Evolutionary conservation across 2,888 invertebrate species (phyloP), one percentile per base, ranked within the genome.

Genomic region (Drosophila colorata): DNA sequence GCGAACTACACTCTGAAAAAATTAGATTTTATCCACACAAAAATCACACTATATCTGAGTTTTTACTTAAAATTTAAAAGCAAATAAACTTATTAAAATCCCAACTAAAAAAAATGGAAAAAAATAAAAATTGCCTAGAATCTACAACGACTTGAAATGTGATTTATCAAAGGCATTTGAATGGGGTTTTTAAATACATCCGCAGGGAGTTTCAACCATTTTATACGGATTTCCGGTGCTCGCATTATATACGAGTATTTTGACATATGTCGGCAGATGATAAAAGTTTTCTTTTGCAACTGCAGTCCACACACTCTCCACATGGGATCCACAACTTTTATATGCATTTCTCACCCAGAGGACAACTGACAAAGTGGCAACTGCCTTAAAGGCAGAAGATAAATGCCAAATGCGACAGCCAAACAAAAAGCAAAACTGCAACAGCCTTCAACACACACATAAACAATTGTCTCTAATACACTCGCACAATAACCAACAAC

Each of bases 381-480:
- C 35, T 59, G 80, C 35, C 60, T 51, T 40, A 47, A 48, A 59
- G 43, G 37, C 51, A 48, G 13, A 55, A 63, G 61, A 73, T 46
- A 69, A 65, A 69, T 65, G 74, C 47, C 74, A 78, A 72, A 53
- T 63, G 73, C 52, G 68, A 72, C 78, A 47, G 38, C 16, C 33
- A 56, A 51, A 40, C 40, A 74, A 47, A 38, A 20, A 43, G 18
- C 20, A 52, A 13, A 83, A 74, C 66, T 84, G 63, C 74, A 84
- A 59, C 74, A 70, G 70, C 64, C 65, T 66, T 69, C 67, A 76
- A 65, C 61, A 74, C 41, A 59, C 44, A 55, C 44, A 53, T 47
- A 51, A 46, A 40, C 28, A 33, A 35, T 9, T 38, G 23, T 46
- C 33, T 25, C 38, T 16, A 38, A 38, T 16, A 38, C 25, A 52